A percentile compares a stretch with the other conserved stretches of the same genome.
Evolutionary conservation across 2,113 vertebrate species (phyloP).

Genomic region (Otis tarda): DNA sequence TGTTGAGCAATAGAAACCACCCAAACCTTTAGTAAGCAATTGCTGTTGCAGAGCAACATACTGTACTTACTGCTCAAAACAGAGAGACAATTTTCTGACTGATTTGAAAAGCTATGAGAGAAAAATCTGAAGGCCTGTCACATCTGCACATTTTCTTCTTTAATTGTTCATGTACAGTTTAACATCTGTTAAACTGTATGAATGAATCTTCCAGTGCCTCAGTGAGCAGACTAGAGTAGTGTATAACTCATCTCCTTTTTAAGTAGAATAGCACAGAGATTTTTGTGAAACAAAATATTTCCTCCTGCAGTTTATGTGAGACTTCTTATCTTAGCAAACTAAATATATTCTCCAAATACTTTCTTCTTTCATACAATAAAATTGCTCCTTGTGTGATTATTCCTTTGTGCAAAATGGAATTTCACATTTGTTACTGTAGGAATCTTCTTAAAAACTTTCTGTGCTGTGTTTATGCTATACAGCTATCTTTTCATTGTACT

Average conservation of each 20-base stretch:
- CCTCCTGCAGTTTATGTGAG: not conserved
- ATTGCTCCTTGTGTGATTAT: not conserved
- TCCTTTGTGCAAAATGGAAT: not conserved
- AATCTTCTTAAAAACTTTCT: not conserved
- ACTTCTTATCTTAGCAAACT: slow-evolving; percentile 21
- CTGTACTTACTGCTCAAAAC: not conserved
- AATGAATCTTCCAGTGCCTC: slow-evolving; percentile 13
- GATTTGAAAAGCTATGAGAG: slow-evolving; percentile 38
- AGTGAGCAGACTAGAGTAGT: not conserved
- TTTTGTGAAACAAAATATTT: not conserved
- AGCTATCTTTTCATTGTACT: not conserved
- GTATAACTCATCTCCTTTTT: not conserved
- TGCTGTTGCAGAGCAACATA: not conserved
- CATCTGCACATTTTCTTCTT: slow-evolving; percentile 34
- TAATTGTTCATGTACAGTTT: slow-evolving; percentile 40
- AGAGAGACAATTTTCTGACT: slow-evolving; percentile 56
- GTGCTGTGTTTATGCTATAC: not conserved
- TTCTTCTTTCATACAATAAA: not conserved
- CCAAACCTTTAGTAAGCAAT: slow-evolving; percentile 31
- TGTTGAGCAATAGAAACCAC: not conserved
- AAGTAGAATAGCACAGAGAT: not conserved
- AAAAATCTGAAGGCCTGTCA: slow-evolving; percentile 32
- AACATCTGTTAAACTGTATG: too few species aligned
- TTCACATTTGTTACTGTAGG: not conserved
- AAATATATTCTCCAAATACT: not conserved